phyloP scores from a whole-genome alignment of 2,797 vertebrate species.

The Sylvilagus floridanus region DNA sequence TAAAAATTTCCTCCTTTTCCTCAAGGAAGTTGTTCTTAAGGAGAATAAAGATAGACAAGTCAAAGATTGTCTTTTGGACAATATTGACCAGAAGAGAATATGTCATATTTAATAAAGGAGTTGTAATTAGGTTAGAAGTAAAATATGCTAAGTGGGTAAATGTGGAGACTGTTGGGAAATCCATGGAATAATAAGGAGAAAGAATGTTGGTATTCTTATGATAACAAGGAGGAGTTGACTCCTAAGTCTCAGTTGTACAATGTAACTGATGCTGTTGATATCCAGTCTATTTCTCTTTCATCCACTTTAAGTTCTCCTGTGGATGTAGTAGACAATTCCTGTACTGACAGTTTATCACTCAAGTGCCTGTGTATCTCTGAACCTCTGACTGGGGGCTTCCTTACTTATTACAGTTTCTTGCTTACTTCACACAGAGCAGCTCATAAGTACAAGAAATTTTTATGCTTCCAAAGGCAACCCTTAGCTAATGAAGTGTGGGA shows the following conservation, averaged over 20 bases:
- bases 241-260: background rate
- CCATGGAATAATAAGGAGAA: background rate
- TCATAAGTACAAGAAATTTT: background rate
- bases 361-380: conserved; percentile 20
- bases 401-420: conserved; percentile 11
- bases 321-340: background rate
- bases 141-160: background rate
- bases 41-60: background rate
- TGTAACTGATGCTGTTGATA: background rate
- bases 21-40: conserved; percentile 52
- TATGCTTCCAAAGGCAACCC: background rate
- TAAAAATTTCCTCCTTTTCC: conserved; percentile 53
- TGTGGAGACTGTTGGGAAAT: conserved; percentile 16
- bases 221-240: background rate
- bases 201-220: background rate
- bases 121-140: background rate
- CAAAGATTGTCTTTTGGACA: conserved; percentile 49
- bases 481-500: background rate
- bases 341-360: background rate
- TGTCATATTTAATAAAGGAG: conserved; percentile 40
- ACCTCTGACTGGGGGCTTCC: background rate
- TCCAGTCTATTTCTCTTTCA: background rate
- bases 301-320: background rate
- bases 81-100: background rate
- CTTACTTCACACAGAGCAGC: background rate